Conservation (phyloP, 2,888 invertebrate species). For the Euspilapteryx auroguttella region DNA sequence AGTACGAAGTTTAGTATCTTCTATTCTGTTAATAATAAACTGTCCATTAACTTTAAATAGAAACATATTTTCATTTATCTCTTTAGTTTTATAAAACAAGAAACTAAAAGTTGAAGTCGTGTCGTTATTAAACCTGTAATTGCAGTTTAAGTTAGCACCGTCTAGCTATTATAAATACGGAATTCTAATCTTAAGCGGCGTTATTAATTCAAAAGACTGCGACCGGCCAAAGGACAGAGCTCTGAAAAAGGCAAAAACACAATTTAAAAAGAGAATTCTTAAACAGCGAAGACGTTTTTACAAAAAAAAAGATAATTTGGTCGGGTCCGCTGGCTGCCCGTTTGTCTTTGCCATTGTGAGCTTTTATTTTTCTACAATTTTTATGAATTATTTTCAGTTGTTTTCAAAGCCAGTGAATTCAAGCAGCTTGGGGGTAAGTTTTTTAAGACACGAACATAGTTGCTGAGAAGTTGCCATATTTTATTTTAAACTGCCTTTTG, state of each 20-base stretch:
- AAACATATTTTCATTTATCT: too few relatives aligned
- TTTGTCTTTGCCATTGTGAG: constrained; percentile 57
- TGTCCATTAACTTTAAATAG: too few relatives aligned
- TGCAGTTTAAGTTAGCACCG: too few relatives aligned
- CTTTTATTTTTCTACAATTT: constrained; percentile 48
- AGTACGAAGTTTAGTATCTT: too few relatives aligned
- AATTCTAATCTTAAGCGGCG: constrained; percentile 22
- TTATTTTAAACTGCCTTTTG: background rate
- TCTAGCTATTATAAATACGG: constrained; percentile 1
- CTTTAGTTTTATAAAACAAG: too few relatives aligned
- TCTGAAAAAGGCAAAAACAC: constrained; percentile 44
- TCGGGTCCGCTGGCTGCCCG: constrained; percentile 27
- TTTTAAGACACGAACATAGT: background rate
- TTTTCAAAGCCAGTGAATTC: constrained; percentile 44
- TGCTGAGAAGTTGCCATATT: background rate
- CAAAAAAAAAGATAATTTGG: constrained; percentile 51
- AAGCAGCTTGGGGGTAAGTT: constrained; percentile 14
- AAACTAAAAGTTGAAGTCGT: too few relatives aligned
- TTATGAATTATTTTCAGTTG: constrained; percentile 54
- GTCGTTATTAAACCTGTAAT: too few relatives aligned
- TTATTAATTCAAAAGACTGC: constrained; percentile 39
- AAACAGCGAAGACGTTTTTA: constrained; percentile 41
- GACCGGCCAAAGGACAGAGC: constrained; percentile 40
- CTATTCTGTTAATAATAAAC: too few relatives aligned
- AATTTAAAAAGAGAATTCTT: constrained; percentile 59